Conservation (phyloP, 2,113 vertebrate genomes). For the Pelmatolapia mariae region DNA sequence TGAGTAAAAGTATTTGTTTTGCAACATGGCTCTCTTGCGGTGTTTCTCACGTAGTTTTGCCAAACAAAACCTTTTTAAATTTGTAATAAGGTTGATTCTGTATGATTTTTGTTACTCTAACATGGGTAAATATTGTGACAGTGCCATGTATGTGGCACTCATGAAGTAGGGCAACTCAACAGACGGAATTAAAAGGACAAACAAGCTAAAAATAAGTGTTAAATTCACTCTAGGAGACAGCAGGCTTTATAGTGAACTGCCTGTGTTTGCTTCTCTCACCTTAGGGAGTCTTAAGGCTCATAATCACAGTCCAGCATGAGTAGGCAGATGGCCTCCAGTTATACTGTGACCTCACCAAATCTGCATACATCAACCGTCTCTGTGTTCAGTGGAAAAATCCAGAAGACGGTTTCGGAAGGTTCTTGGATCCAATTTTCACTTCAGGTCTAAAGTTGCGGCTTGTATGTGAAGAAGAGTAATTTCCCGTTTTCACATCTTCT, state of each 20-base stretch:
- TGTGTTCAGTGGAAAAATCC: not conserved
- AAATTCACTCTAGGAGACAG: conserved; percentile 13
- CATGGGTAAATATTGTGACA: not conserved
- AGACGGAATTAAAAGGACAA: conserved; percentile 1
- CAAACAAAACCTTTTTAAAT: conserved; percentile 4
- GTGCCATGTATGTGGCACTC: not conserved
- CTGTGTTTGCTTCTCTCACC: conserved; percentile 38
- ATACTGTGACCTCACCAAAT: conserved; percentile 62
- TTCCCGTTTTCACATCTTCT: conserved; percentile 33
- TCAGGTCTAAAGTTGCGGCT: conserved; percentile 14
- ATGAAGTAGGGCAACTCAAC: not conserved
- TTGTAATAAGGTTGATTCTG: not conserved
- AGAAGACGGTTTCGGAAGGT: not conserved
- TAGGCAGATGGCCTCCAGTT: conserved; percentile 69
- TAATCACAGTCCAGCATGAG: conserved; percentile 67
- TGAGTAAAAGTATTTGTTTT: not conserved
- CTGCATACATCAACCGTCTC: conserved; percentile 44
- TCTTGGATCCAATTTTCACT: conserved; percentile 27
- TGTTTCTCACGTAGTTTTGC: not conserved
- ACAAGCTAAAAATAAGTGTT: not conserved
- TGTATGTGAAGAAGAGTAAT: conserved; percentile 30
- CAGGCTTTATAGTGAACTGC: conserved; percentile 29
- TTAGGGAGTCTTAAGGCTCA: conserved; percentile 47
- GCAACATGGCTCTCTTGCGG: not conserved
- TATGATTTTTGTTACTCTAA: not conserved